Evolutionary conservation across 2,888 invertebrate species (phyloP).

Genomic region (Seira musarum): DNA sequence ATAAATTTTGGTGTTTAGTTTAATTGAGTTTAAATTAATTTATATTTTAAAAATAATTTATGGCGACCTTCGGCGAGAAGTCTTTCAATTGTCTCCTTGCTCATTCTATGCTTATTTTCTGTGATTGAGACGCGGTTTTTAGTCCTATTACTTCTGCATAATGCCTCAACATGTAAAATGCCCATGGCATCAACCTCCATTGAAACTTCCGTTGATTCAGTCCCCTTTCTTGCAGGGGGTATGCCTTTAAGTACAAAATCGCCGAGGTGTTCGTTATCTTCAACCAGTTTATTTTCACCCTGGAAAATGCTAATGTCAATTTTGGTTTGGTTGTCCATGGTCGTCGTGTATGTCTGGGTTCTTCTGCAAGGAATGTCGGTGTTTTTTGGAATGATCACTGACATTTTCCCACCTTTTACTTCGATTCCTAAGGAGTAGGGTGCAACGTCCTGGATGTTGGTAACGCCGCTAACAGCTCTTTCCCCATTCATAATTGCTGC

Average conservation of each 20-base stretch:
- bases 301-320: conserved; percentile 40
- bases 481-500: conserved; percentile 77
- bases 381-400: conserved; percentile 52
- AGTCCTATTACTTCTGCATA: conserved; percentile 14
- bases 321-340: conserved; percentile 26
- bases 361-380: conserved; percentile 36
- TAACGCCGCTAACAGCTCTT: conserved; percentile 33
- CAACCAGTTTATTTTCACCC: conserved; percentile 56
- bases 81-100: neutral
- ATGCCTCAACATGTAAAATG: conserved; percentile 43
- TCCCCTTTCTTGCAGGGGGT: conserved; percentile 31
- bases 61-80: neutral
- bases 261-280: too few relatives aligned
- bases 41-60: too few relatives aligned
- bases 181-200: conserved; percentile 51
- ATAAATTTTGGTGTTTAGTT: too few relatives aligned
- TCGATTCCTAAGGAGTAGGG: conserved; percentile 57
- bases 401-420: conserved; percentile 16
- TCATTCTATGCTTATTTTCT: conserved; percentile 28
- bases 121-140: conserved; percentile 32
- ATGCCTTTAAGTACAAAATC: conserved; percentile 50
- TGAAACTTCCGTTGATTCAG: conserved; percentile 33
- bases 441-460: conserved; percentile 52
- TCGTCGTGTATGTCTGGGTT: conserved; percentile 31
- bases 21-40: too few relatives aligned